Conservation (phyloP, 2,113 vertebrate species). For the Aptenodytes patagonicus region DNA sequence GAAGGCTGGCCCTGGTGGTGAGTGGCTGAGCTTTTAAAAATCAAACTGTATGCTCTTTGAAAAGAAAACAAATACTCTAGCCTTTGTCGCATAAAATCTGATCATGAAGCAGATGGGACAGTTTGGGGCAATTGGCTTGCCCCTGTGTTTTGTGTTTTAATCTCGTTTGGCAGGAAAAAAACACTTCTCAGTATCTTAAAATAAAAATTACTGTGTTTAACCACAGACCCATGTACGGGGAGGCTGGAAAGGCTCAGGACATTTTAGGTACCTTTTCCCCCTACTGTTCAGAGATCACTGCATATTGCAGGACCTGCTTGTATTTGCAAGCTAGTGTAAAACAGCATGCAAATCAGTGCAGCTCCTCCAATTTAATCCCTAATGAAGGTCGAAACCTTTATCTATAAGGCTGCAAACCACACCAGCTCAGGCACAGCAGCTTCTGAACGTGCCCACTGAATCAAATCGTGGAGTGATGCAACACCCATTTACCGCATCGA, state of each 20-base stretch:
- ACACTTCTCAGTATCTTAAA: not conserved
- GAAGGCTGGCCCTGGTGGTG: not conserved
- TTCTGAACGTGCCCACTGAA: not conserved
- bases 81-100: not conserved
- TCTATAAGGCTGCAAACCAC: not conserved
- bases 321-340: not conserved
- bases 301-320: not conserved
- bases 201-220: not conserved
- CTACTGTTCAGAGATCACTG: not conserved
- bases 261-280: not conserved
- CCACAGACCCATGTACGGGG: fast-evolving
- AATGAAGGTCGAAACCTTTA: not conserved
- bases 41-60: not conserved
- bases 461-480: not conserved
- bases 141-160: not conserved
- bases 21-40: not conserved
- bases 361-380: not conserved
- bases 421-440: not conserved
- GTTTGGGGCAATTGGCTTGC: not conserved
- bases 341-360: not conserved
- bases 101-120: not conserved
- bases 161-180: not conserved
- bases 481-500: fast-evolving
- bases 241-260: not conserved
- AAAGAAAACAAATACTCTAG: not conserved